A percentile compares a stretch with the other conserved stretches of the same genome.
These are phyloP conservation scores for Catalaphyllia jardinei DNA, from an alignment of 64 coral and sea anemone species.

Conservation along the genomic window DNA sequence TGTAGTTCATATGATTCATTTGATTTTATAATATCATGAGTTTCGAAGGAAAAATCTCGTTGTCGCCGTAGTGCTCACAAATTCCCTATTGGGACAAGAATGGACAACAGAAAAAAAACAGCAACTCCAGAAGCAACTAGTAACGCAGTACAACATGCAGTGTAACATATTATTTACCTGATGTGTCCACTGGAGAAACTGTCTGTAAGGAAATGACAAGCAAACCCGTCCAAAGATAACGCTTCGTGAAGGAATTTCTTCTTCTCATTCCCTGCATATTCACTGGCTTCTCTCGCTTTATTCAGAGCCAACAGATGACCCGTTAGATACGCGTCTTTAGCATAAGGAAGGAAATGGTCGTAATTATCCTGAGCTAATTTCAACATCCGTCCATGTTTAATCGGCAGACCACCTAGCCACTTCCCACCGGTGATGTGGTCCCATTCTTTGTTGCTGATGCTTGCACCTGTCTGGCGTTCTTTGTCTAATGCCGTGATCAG, in stretches of 20 bases:
- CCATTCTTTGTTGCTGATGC: neutral
- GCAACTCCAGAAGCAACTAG: too few species aligned
- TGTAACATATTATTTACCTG: neutral
- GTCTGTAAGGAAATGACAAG: conserved; percentile 47
- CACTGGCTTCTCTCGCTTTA: neutral
- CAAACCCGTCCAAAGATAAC: conserved; percentile 28
- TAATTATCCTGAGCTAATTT: conserved; percentile 3
- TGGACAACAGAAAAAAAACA: too few species aligned
- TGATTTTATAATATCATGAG: too few species aligned
- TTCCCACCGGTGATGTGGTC: conserved; percentile 28
- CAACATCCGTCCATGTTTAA: conserved; percentile 14
- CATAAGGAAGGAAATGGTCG: conserved; percentile 46
- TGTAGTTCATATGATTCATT: too few species aligned
- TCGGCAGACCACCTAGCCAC: neutral
- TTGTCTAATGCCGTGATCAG: neutral
- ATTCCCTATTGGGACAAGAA: too few species aligned
- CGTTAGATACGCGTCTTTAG: conserved; percentile 17
- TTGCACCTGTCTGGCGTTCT: neutral
- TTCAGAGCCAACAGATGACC: conserved; percentile 28
- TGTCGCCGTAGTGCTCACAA: too few species aligned
- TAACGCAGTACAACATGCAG: too few species aligned
- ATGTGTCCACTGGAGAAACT: conserved; percentile 41
- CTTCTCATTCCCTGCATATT: neutral
- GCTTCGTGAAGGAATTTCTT: conserved; percentile 12
- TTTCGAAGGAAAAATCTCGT: too few species aligned